A percentile compares a stretch with the other conserved stretches of the same genome.
Conservation (phyloP, 2,113 vertebrate species). For the Apeltes quadracus region DNA sequence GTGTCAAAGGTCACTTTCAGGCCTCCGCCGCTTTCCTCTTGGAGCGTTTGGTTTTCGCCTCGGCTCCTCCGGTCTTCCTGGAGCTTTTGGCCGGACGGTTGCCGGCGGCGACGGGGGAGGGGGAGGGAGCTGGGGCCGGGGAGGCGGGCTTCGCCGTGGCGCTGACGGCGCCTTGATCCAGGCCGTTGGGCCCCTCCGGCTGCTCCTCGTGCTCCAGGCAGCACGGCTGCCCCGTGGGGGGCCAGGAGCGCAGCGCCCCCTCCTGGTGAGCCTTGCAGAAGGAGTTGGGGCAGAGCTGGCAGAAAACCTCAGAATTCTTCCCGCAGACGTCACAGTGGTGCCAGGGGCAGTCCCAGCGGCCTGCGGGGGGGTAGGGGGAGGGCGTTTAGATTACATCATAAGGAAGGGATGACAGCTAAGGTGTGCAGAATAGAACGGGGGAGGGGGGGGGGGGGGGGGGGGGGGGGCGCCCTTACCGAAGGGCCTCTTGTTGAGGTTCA, state of each 20-base stretch:
- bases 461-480: conserved; percentile 86
- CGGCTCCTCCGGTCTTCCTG: conserved; percentile 50
- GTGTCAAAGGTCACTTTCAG: conserved; percentile 57
- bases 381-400: accelerated
- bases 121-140: neutral
- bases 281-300: conserved; percentile 96
- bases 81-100: conserved; percentile 49
- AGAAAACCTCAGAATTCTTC: conserved; percentile 90
- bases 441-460: too few species aligned
- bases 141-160: accelerated
- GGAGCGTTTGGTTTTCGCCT: conserved; percentile 52
- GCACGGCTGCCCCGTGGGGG: conserved; percentile 82
- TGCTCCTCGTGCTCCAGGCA: conserved; percentile 91
- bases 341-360: conserved; percentile 99
- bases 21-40: conserved; percentile 74
- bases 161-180: neutral
- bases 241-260: conserved; percentile 81
- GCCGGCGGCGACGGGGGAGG: neutral
- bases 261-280: conserved; percentile 95
- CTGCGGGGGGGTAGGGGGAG: conserved; percentile 69
- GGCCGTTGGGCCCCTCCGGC: conserved; percentile 60
- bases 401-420: too few species aligned
- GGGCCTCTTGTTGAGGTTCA: conserved; percentile 93
- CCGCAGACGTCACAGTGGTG: conserved; percentile 98
- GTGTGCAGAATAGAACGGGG: too few species aligned